Evolutionary conservation across 2,888 invertebrate genomes (phyloP), one percentile per base, ranked within the genome.

Genomic region (Clitarchus hookeri): DNA sequence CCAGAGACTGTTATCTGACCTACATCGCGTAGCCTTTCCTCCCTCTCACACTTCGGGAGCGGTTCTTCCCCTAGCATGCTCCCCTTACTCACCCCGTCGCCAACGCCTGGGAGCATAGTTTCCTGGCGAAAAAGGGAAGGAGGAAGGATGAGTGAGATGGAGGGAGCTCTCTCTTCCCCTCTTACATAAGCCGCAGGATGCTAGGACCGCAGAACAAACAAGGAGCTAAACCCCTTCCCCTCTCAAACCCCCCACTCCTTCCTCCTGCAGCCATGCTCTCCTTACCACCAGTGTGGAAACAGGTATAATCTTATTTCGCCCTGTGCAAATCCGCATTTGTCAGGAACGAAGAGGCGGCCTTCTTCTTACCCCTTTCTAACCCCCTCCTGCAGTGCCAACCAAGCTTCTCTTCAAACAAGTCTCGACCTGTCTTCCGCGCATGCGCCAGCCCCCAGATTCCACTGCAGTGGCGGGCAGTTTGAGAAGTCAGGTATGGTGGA

Each of bases 251-350:
- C 16, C n/a, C 65, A 19, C n/a, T 23, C n/a, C 0, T 1, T 23
- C 65, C 11, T 9, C 65, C 65, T 3, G 16, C 13, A 8, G 2
- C 65, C n/a, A 3, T 2, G 65, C n/a, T n/a, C n/a, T 65, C 65
- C n/a, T n/a, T 65, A n/a, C 65, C 65, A 11, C n/a, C 65, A 65
- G 65, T 65, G 65, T 65, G 65, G 65, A 65, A 65, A 65, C 65
- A 65, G 65, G 65, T 65, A 19, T 65, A 65, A 65, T 65, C 65
- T 65, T 65, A 65, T 65, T 65, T 65, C 65, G 65, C 65, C 53
- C 36, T 65, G 19, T 23, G 65, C 65, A 65, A 65, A 65, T 65
- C 65, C 65, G 65, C 65, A 65, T 65, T 65, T 65, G 65, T 65
- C 65, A 65, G 65, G n/a, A 65, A 65, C 13, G 65, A 65, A 65